A percentile compares a stretch with the other conserved stretches of the same genome.
Evolutionary conservation across 2,888 invertebrate species (phyloP).

Genomic region (Gymnosoma rotundatum): DNA sequence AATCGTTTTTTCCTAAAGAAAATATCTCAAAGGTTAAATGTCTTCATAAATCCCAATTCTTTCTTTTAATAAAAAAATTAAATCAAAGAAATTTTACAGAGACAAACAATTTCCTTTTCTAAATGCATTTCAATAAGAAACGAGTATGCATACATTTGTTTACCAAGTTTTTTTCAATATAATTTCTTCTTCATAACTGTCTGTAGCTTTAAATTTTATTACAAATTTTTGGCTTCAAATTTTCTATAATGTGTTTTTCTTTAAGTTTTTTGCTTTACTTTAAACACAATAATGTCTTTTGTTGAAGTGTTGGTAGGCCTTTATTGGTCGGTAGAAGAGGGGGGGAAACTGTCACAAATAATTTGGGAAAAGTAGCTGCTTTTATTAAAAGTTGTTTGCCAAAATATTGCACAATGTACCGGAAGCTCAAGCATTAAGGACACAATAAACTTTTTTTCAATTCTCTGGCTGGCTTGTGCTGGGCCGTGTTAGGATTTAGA

Average conservation of each 20-base stretch:
- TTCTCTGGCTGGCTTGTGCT: constrained; percentile 6
- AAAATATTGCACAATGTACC: constrained; percentile 72
- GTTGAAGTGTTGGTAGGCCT: background rate
- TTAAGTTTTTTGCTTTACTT: constrained; percentile 45
- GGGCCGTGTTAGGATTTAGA: constrained; percentile 22
- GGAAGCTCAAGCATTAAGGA: constrained; percentile 72
- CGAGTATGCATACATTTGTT: constrained; percentile 14
- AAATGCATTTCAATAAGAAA: constrained; percentile 22
- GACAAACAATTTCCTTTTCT: constrained; percentile 41
- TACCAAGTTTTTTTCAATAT: constrained; percentile 32
- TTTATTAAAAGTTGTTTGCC: constrained; percentile 70
- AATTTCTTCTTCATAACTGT: constrained; percentile 4
- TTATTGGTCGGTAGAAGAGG: background rate
- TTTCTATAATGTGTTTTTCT: constrained; percentile 30
- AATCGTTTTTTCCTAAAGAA: no score
- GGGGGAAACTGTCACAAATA: constrained; percentile 42
- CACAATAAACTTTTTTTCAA: constrained; percentile 65
- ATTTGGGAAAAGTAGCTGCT: constrained; percentile 59
- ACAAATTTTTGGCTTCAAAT: constrained; percentile 40
- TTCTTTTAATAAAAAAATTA: background rate
- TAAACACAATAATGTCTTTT: constrained; percentile 18
- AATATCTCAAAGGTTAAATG: no score
- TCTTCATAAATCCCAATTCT: constrained; percentile 19
- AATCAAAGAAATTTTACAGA: constrained; percentile 22
- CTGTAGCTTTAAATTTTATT: constrained; percentile 38